Conservation (phyloP, 2,113 vertebrate species). For the Brienomyrus longianalis region DNA sequence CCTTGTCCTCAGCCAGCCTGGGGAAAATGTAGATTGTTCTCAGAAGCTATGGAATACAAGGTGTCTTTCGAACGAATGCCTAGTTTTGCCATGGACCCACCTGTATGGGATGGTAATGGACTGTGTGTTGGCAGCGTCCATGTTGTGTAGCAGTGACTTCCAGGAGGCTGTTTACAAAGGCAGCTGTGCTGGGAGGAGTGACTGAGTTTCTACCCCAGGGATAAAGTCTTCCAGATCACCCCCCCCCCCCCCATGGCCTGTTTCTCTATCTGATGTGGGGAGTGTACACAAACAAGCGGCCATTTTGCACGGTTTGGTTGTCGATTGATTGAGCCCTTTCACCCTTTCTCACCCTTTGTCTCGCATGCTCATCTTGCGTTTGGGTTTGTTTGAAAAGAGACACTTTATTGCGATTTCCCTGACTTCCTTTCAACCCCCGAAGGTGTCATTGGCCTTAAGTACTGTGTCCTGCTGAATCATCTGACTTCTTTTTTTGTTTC, state of each 20-base stretch:
- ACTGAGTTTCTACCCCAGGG: background rate
- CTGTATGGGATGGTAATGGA: background rate
- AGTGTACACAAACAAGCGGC: background rate
- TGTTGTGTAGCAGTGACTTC: background rate
- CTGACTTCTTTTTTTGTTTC: background rate
- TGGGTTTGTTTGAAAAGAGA: background rate
- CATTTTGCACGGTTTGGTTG: background rate
- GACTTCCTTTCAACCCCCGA: background rate
- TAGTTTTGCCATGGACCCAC: background rate
- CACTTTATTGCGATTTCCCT: background rate
- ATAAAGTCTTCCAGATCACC: background rate
- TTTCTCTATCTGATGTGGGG: background rate
- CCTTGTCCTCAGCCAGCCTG: background rate
- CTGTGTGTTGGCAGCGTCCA: background rate
- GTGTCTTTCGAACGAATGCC: background rate
- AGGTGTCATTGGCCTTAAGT: background rate
- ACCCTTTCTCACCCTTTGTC: background rate
- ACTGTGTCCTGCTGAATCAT: background rate
- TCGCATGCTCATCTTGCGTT: background rate
- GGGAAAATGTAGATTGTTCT: background rate
- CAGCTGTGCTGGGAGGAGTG: conserved; percentile 2
- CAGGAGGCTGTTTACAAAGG: background rate
- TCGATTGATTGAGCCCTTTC: background rate
- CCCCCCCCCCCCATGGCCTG: background rate
- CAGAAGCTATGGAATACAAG: background rate